These are phyloP conservation scores for Cardiocondyla obscurior DNA, from an alignment of 1,140 invertebrate genomes.

Conservation along the genomic window DNA sequence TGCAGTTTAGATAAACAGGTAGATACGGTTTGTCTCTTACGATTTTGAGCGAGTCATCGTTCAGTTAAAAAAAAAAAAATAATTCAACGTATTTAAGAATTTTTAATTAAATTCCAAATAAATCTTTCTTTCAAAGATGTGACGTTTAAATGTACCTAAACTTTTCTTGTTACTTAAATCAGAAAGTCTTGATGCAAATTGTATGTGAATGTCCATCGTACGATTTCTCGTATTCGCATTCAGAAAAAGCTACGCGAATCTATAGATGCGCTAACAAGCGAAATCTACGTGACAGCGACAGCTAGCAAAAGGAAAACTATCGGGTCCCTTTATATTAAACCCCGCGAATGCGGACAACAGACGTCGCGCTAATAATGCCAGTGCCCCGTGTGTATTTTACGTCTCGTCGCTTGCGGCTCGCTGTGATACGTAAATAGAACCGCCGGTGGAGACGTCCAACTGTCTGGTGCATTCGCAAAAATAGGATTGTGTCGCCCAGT, in stretches of 20 bases:
- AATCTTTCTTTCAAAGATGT: too few species aligned
- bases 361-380: slow-evolving; percentile 63
- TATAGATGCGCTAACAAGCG: neutral
- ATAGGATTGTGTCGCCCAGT: slow-evolving; percentile 72
- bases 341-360: slow-evolving; percentile 66
- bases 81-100: neutral
- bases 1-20: slow-evolving; percentile 29
- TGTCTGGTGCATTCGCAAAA: slow-evolving; percentile 77
- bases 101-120: neutral
- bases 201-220: neutral
- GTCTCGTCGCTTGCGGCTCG: slow-evolving; percentile 55
- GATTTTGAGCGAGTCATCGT: neutral
- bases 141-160: too few species aligned
- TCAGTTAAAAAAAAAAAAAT: neutral
- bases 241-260: neutral
- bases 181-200: neutral
- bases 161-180: too few species aligned
- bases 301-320: neutral
- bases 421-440: slow-evolving; percentile 69
- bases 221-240: neutral
- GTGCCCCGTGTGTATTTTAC: slow-evolving; percentile 33
- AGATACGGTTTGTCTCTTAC: neutral
- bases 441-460: slow-evolving; percentile 75
- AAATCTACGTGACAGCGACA: neutral
- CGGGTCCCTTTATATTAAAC: slow-evolving; percentile 10